phyloP scores from a whole-genome alignment of 2,888 invertebrate species.

The Hedya salicella region DNA sequence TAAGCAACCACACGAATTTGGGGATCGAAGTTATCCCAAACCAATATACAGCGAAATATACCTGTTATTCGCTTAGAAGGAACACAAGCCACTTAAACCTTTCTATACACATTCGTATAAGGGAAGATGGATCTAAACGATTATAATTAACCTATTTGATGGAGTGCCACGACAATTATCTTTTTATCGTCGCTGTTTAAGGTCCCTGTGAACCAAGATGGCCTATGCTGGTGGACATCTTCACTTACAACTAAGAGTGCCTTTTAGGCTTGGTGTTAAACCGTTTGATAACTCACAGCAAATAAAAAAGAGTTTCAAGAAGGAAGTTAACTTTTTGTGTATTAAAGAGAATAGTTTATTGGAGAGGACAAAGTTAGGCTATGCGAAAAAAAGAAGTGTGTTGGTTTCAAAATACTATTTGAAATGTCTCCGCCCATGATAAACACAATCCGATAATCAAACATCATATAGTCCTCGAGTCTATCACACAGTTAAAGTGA shows the following conservation, averaged over 20 bases:
- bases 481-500: too few species aligned
- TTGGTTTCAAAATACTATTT: not conserved
- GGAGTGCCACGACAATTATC: conserved; percentile 10
- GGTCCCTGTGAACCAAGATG: not conserved
- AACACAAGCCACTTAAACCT: conserved; percentile 13
- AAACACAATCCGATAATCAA: too few species aligned
- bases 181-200: conserved; percentile 15
- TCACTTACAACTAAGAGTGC: not conserved
- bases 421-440: too few species aligned
- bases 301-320: not conserved
- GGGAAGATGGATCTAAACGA: conserved; percentile 21
- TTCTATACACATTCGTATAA: conserved; percentile 17
- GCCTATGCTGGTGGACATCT: not conserved
- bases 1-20: too few species aligned
- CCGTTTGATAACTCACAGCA: not conserved
- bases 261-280: not conserved
- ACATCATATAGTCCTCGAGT: too few species aligned
- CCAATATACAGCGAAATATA: conserved; percentile 5
- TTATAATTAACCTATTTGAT: conserved; percentile 32
- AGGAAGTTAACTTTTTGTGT: not conserved
- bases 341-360: not conserved
- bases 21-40: too few species aligned
- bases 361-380: not conserved
- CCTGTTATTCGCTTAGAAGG: conserved; percentile 6
- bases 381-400: not conserved